Percentiles rank a stretch among this genome's conserved stretches.
Conservation (phyloP, 2,797 vertebrate genomes). For the Microhierax caerulescens region DNA sequence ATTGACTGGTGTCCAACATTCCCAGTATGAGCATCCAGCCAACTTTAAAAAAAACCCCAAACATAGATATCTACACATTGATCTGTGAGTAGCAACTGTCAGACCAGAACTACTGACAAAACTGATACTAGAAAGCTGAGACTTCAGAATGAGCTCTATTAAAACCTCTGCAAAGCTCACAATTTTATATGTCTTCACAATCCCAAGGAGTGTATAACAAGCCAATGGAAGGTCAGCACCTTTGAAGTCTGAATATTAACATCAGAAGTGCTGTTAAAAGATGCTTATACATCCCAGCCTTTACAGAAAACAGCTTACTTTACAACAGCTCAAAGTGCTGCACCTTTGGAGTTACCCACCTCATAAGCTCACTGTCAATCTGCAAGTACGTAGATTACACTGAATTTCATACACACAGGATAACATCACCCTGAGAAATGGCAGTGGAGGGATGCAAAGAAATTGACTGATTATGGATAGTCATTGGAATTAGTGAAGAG, state of each 20-base stretch:
- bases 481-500: neutral
- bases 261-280: neutral
- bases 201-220: neutral
- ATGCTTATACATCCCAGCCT: neutral
- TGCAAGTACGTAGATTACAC: neutral
- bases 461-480: neutral
- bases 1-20: neutral
- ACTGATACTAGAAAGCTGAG: too few species aligned
- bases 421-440: neutral
- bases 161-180: neutral
- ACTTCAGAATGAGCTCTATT: neutral
- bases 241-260: neutral
- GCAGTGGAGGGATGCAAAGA: neutral
- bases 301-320: neutral
- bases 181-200: neutral
- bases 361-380: neutral
- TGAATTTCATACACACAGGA: neutral
- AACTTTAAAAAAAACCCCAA: neutral
- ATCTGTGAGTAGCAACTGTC: neutral
- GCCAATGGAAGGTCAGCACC: neutral
- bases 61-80: neutral
- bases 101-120: neutral
- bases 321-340: neutral
- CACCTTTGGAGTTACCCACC: neutral
- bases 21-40: neutral